Conservation (phyloP, 2,888 invertebrate genomes). For the Drosophila suboccidentalis region DNA sequence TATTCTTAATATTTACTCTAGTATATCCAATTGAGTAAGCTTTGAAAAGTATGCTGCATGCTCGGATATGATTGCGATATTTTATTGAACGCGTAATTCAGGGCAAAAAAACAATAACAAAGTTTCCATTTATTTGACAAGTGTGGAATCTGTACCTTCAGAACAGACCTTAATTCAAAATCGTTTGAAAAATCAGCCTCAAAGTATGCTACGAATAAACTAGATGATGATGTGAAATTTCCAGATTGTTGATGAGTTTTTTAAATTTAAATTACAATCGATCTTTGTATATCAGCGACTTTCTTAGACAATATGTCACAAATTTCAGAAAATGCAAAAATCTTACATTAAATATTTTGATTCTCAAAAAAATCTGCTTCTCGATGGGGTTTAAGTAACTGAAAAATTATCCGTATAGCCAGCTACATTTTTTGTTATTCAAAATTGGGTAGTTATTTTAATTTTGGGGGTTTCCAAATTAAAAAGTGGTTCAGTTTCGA, state of each 20-base stretch:
- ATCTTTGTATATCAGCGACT: background rate
- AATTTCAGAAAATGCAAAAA: background rate
- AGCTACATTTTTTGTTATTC: background rate
- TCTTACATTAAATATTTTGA: background rate
- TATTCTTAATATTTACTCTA: background rate
- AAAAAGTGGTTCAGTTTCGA: background rate
- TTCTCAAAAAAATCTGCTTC: background rate
- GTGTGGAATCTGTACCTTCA: no score
- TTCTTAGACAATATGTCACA: no score
- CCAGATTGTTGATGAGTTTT: background rate
- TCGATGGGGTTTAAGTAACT: background rate
- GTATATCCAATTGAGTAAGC: background rate
- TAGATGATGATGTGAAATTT: background rate
- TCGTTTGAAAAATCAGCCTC: background rate
- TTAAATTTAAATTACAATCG: background rate
- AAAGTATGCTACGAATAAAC: constrained; percentile 15
- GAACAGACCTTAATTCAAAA: background rate
- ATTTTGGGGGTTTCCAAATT: background rate
- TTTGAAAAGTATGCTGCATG: background rate
- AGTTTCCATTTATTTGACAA: no score
- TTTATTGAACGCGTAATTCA: background rate
- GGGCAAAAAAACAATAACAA: no score
- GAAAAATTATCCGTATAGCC: background rate
- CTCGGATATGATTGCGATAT: background rate
- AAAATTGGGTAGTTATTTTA: background rate